phyloP scores from a whole-genome alignment of 2,888 invertebrate species.

The Sinopyrophorus schimmeli region DNA sequence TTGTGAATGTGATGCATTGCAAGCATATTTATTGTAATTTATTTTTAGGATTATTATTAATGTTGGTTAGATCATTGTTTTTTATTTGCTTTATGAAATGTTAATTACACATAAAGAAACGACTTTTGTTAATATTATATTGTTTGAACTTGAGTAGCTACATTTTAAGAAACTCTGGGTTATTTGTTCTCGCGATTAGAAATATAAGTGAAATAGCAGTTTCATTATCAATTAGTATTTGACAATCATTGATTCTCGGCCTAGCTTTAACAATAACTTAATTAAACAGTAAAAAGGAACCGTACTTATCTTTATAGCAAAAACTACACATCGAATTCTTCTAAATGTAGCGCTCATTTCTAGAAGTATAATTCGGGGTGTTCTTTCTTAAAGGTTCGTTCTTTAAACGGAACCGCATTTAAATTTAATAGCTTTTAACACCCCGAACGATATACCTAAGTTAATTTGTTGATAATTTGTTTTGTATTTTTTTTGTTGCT shows the following conservation, averaged over 20 bases:
- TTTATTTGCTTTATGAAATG: constrained; percentile 17
- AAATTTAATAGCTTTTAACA: background rate
- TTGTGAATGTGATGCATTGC: constrained; percentile 30
- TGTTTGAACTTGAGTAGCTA: constrained; percentile 5
- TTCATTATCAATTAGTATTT: constrained; percentile 7
- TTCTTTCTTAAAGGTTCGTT: too few species aligned
- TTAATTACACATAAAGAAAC: constrained; percentile 8
- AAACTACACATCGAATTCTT: constrained; percentile 10
- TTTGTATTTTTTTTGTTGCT: constrained; percentile 13
- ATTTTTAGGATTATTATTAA: constrained; percentile 23
- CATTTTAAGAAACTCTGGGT: constrained; percentile 1
- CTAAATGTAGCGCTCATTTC: constrained; percentile 14
- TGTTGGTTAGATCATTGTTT: constrained; percentile 20
- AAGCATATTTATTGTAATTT: constrained; percentile 26
- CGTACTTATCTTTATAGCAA: background rate
- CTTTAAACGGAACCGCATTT: too few species aligned
- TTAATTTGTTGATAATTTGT: constrained; percentile 9
- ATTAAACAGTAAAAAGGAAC: background rate
- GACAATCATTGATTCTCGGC: constrained; percentile 19
- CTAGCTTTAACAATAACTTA: constrained; percentile 11
- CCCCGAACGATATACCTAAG: background rate
- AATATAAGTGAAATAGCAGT: background rate
- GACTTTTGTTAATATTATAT: background rate
- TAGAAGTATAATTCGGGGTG: too few species aligned
- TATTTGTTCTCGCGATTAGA: background rate